Base-by-base conservation (phyloP, 2,113 vertebrate species). In the Melanocharis versteri region DNA sequence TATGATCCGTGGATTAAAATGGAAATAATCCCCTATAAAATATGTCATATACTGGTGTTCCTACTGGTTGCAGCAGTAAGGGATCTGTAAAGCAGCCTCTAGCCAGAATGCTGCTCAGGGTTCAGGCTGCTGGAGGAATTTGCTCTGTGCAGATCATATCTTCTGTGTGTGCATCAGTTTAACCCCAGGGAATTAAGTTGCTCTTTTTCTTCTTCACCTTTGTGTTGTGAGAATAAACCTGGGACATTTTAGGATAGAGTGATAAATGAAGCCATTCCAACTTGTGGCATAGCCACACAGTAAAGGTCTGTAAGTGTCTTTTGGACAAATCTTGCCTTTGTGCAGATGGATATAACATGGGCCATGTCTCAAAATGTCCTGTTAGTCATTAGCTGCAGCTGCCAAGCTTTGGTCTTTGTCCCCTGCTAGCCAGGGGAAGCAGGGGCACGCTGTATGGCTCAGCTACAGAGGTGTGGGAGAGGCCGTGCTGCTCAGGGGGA, bases 361-460 rank as follows among this genome's bases (percentile, higher is more conserved):
- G 31, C 44, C 35, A 13, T 31, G 24, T 39, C 65, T 89, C 70
- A 40, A 60, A 72, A 89, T 4, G 64, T 69, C 60, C n/a, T 81
- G 40, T 72, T 95, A 91, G 61, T 94, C 65, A 79, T 87, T 90
- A 87, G 53, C 42, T 83, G 47, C 76, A 93, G 88, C 91, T 93
- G 91, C 82, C 50, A 40, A 75, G 21, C 8, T 70, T 82, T 84
- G 57, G 26, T 68, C 44, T 87, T 87, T 76, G 68, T 40, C 54
- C 58, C 44, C 75, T 90, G 44, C 65, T 83, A 81, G 60, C 68
- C 42, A 30, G 44, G 31, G 72, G 35, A 80, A 68, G 62, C 53
- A 62, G 57, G 30, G 42, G 16, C 64, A 70, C 1, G 4, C 37
- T 60, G 47, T 13, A 22, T 7, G 45, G 53, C 61, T 81, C n/a